Conservation (phyloP, 2,888 invertebrate genomes). For the Aquatica leii region DNA sequence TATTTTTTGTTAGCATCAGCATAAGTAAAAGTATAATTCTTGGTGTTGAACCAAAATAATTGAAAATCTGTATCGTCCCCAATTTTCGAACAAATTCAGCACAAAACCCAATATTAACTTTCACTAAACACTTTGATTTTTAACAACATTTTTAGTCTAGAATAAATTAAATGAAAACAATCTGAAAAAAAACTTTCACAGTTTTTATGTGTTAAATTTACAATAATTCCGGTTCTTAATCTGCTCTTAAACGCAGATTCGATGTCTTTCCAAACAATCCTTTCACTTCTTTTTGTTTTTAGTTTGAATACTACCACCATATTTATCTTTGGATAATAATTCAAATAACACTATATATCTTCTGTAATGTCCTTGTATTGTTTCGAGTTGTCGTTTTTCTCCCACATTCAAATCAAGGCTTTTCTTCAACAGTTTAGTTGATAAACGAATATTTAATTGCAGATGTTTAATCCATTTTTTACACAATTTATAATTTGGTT, state of each 20-base stretch:
- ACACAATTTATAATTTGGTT: neutral
- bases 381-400: conserved; percentile 2
- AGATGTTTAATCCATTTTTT: neutral
- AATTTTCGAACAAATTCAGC: conserved; percentile 9
- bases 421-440: neutral
- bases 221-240: neutral
- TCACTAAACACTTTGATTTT: neutral
- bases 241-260: neutral
- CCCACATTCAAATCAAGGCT: neutral
- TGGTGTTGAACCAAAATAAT: conserved; percentile 7
- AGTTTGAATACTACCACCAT: neutral
- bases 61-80: conserved; percentile 10
- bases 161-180: neutral
- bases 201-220: neutral
- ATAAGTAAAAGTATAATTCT: neutral
- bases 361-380: neutral
- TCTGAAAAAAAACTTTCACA: neutral
- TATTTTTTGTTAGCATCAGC: neutral
- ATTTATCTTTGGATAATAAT: neutral
- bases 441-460: neutral
- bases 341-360: neutral
- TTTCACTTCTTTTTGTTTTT: neutral
- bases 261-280: neutral
- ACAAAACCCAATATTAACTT: conserved; percentile 8
- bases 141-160: neutral